Evolutionary conservation across 2,888 invertebrate species (phyloP).

Genomic region (Himalopsyche kuldschensis): DNA sequence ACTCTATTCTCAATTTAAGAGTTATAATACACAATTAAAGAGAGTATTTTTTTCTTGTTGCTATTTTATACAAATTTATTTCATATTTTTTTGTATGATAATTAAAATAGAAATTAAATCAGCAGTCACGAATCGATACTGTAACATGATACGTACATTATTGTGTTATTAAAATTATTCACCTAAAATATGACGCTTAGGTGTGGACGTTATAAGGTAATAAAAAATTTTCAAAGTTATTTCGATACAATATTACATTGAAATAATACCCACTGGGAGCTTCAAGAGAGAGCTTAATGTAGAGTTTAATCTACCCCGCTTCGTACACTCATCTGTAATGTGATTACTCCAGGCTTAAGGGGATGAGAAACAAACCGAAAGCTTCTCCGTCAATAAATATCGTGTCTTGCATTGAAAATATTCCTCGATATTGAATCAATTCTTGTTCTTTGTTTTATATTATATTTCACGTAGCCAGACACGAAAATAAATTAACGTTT

Average conservation of each 20-base stretch:
- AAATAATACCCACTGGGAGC: neutral
- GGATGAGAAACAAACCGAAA: conserved; percentile 9
- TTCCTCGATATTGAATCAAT: conserved; percentile 32
- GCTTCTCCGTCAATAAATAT: conserved; percentile 32
- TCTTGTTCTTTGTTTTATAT: conserved; percentile 1
- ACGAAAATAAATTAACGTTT: neutral
- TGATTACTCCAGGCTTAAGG: conserved; percentile 18
- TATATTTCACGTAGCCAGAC: neutral
- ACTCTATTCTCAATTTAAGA: too few relatives aligned
- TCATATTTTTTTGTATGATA: too few relatives aligned
- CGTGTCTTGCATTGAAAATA: conserved; percentile 35
- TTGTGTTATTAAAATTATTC: too few relatives aligned
- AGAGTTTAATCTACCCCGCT: neutral
- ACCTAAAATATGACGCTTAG: too few relatives aligned
- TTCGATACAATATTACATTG: neutral
- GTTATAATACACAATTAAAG: too few relatives aligned
- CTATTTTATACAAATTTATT: too few relatives aligned
- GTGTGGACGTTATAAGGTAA: neutral
- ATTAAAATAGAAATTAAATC: too few relatives aligned
- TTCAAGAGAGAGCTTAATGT: neutral
- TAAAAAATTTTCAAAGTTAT: neutral
- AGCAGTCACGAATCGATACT: too few relatives aligned
- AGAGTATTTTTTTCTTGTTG: too few relatives aligned
- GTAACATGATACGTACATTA: too few relatives aligned
- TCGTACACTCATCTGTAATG: conserved; percentile 16